Evolutionary conservation across 2,113 vertebrate species (phyloP).

Genomic region (Dascyllus trimaculatus): DNA sequence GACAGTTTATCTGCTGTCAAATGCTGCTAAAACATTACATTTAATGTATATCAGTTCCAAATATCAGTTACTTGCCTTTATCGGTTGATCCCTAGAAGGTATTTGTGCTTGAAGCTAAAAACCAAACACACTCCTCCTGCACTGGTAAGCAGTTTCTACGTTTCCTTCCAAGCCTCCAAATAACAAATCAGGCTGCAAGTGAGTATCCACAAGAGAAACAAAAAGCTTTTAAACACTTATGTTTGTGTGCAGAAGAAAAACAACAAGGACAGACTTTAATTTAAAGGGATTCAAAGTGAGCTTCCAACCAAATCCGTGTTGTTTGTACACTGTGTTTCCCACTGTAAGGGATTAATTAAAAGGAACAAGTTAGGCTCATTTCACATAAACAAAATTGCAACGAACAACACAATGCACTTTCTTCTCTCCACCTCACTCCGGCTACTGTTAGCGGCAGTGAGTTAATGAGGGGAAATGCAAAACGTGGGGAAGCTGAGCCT

Average conservation of each 20-base stretch:
- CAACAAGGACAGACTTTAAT: constrained; percentile 14
- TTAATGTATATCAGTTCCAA: no score
- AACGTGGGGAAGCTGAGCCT: constrained; percentile 70
- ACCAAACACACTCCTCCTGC: neutral
- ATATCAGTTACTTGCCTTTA: no score
- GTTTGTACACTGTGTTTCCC: constrained; percentile 21
- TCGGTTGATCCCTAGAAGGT: no score
- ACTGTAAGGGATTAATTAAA: constrained; percentile 36
- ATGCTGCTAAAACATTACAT: no score
- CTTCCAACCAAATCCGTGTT: neutral
- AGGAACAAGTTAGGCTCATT: constrained; percentile 32
- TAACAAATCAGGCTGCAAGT: neutral
- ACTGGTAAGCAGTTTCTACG: neutral
- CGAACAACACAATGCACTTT: constrained; percentile 54
- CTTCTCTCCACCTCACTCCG: constrained; percentile 49
- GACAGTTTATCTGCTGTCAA: no score
- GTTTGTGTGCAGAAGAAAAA: constrained; percentile 39
- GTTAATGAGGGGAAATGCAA: constrained; percentile 81
- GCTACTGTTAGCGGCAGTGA: constrained; percentile 60
- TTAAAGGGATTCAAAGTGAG: constrained; percentile 28
- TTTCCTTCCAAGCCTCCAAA: neutral
- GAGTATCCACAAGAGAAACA: neutral
- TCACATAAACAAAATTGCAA: constrained; percentile 47
- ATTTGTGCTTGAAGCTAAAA: no score
- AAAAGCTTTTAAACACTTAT: constrained; percentile 2